Evolutionary conservation across 2,797 vertebrate genomes (phyloP).

Genomic region (Sandelia bainsii): DNA sequence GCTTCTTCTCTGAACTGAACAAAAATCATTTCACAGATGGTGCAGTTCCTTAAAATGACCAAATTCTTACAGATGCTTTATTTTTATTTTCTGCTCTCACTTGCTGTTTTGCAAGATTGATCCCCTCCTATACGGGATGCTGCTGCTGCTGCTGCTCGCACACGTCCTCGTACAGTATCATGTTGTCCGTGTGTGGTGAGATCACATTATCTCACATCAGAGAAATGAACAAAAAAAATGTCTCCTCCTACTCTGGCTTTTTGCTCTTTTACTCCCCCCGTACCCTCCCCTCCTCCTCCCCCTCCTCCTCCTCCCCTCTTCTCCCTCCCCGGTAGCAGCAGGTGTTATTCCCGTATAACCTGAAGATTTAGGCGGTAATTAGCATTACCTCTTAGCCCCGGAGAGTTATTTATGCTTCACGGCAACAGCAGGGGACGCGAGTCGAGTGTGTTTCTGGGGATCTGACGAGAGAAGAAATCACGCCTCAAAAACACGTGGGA

Average conservation of each 20-base stretch:
- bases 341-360: conserved; percentile 83
- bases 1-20: background rate
- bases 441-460: conserved; percentile 57
- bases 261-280: conserved; percentile 42
- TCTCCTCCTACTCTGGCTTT: conserved; percentile 73
- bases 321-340: conserved; percentile 77
- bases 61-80: background rate
- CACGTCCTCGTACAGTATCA: conserved; percentile 44
- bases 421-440: conserved; percentile 58
- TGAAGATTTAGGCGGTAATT: conserved; percentile 77
- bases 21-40: too few relatives aligned
- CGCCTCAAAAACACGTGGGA: conserved; percentile 85
- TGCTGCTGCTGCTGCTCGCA: background rate
- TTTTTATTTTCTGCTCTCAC: background rate
- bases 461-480: conserved; percentile 75
- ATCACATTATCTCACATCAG: conserved; percentile 78
- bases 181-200: conserved; percentile 57
- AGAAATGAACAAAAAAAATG: conserved; percentile 66
- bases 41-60: background rate
- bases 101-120: conserved; percentile 1
- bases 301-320: conserved; percentile 18
- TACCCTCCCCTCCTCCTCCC: conserved; percentile 17
- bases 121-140: conserved; percentile 14
- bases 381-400: conserved; percentile 64
- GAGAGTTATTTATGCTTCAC: conserved; percentile 57